Base-by-base conservation (phyloP, 1,140 invertebrate genomes). In the Orussus abietinus region DNA sequence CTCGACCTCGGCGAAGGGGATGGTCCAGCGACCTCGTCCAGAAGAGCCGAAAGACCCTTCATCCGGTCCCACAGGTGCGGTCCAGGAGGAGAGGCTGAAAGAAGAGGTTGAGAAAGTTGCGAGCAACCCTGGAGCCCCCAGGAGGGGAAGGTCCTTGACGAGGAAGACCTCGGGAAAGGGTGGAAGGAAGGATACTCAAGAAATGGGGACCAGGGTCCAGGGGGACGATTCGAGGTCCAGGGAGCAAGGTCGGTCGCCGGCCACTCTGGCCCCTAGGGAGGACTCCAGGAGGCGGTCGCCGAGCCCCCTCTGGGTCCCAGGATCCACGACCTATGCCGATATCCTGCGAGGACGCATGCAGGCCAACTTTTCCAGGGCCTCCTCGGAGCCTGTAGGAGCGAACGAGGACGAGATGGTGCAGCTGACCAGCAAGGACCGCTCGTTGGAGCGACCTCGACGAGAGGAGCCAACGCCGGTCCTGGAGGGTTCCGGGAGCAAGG, bases 321-420 rank as follows among this genome's bases (percentile, higher is more conserved):
- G 84, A 19, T 82, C 81, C 7, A 80, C 81, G 9, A 80, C 85
- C 18, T 89, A 89, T 60, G 85, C 86, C 4, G 85, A 88, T 63
- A 83, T 90, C 42, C 74, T 89, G 6, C 77, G 79, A 34, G 85
- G 85, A 31, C 60, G 67, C 32, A 51, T 54, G 18, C 59, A 59
- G 2, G 39, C 40, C 2, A n/a, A n/a, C n/a, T 46, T 48, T 21
- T 57, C 57, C 2, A 52, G 57, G 21, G 47, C 49, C 4, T 47
- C 53, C 18, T 53, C 55, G 17, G 34, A 36, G 18, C 10, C 33
- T 14, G 33, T n/a, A n/a, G n/a, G n/a, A n/a, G n/a, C n/a, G n/a
- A n/a, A n/a, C n/a, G n/a, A n/a, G n/a, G n/a, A 40, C 22, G 39
- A 55, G 29, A 61, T 59, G 54, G 45, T 59, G 1, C 49, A 46